phyloP scores from a whole-genome alignment of 2,888 invertebrate genomes.

The Bellardia bayeri region DNA sequence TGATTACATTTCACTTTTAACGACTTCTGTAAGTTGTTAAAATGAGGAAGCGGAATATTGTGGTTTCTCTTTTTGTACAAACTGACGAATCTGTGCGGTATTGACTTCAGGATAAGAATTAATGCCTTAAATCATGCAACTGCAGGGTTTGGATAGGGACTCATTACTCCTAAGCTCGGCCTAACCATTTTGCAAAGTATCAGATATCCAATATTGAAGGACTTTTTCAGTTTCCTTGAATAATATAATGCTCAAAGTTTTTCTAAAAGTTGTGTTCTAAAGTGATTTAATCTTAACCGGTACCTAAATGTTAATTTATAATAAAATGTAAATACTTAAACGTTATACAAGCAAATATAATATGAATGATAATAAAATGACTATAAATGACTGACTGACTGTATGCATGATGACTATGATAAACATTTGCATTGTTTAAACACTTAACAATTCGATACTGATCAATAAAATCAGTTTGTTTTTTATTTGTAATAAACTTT shows the following conservation, averaged over 20 bases:
- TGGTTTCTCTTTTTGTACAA: too few species aligned
- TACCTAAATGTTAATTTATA: slow-evolving; percentile 21
- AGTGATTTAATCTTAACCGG: neutral
- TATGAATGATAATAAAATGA: neutral
- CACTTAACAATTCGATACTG: slow-evolving; percentile 84
- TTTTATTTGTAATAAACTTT: neutral
- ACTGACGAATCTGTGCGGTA: too few species aligned
- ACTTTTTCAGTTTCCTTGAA: too few species aligned
- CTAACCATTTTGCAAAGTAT: too few species aligned
- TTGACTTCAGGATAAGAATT: too few species aligned
- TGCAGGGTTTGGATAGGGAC: too few species aligned
- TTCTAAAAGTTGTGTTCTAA: neutral
- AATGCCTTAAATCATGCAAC: too few species aligned
- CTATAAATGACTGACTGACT: neutral
- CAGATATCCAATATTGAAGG: too few species aligned
- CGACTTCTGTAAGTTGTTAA: too few species aligned
- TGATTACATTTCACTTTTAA: too few species aligned
- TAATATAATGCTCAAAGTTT: neutral
- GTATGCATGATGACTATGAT: slow-evolving; percentile 48
- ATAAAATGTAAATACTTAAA: slow-evolving; percentile 21
- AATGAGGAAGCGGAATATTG: too few species aligned
- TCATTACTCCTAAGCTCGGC: too few species aligned
- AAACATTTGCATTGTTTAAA: slow-evolving; percentile 34
- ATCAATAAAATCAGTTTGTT: slow-evolving; percentile 84
- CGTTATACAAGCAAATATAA: neutral